Conservation (phyloP, 1,140 invertebrate genomes). For the Battus philenor region DNA sequence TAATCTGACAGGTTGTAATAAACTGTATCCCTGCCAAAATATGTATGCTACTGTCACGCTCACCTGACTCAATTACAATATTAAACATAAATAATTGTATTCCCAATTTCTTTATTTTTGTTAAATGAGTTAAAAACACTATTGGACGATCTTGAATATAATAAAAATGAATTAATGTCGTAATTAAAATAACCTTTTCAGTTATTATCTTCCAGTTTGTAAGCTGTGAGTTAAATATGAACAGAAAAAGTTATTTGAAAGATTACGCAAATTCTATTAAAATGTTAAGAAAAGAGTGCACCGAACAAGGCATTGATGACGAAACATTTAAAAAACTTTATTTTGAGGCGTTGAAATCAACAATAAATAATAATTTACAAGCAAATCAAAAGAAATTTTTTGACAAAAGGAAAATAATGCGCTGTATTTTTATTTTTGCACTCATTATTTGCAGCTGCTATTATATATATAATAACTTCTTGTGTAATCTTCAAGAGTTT, state of each 20-base stretch:
- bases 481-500: conserved; percentile 81
- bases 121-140: too few relatives aligned
- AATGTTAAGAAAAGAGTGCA: conserved; percentile 38
- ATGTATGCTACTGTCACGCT: too few relatives aligned
- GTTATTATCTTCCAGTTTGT: too few relatives aligned
- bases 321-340: conserved; percentile 75
- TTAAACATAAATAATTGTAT: too few relatives aligned
- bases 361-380: conserved; percentile 30
- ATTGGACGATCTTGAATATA: too few relatives aligned
- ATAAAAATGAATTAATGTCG: too few relatives aligned
- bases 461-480: conserved; percentile 72
- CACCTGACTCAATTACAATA: too few relatives aligned
- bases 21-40: too few relatives aligned
- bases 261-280: conserved; percentile 47
- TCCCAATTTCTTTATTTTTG: too few relatives aligned
- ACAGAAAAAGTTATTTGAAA: conserved; percentile 29
- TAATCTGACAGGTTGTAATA: too few relatives aligned
- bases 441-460: conserved; percentile 47
- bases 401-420: conserved; percentile 19
- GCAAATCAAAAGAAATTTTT: conserved; percentile 13
- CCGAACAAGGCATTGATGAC: conserved; percentile 61
- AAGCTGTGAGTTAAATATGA: too few relatives aligned
- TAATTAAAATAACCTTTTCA: too few relatives aligned
- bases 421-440: conserved; percentile 10
- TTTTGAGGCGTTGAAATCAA: conserved; percentile 65